Conservation (phyloP, 2,113 vertebrate species). For the Limnothrissa miodon region DNA sequence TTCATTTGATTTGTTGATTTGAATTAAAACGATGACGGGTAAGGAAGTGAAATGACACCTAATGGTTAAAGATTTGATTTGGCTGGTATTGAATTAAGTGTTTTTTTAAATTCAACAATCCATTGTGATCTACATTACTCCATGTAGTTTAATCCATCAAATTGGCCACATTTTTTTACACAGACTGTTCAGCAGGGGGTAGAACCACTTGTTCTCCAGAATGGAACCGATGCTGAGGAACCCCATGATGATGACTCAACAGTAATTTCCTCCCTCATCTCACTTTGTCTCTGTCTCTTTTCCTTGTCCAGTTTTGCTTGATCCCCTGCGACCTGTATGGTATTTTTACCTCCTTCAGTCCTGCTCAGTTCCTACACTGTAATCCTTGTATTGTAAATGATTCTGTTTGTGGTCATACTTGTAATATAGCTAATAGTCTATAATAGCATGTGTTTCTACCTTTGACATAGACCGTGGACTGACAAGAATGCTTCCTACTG, state of each 20-base stretch:
- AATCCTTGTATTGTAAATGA: neutral
- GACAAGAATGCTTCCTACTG: neutral
- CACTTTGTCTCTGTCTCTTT: constrained; percentile 3
- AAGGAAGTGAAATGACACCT: neutral
- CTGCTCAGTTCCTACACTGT: neutral
- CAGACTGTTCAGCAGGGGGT: constrained; percentile 63
- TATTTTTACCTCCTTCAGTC: neutral
- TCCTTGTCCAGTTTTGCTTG: neutral
- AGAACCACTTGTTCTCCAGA: constrained; percentile 54
- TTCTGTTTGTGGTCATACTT: neutral
- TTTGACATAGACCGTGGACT: neutral
- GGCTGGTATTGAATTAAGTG: neutral
- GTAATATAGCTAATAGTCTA: neutral
- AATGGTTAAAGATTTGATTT: neutral
- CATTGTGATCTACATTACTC: neutral
- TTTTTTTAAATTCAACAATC: neutral
- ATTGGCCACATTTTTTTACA: constrained; percentile 42
- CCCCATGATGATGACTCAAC: constrained; percentile 52
- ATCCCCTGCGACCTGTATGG: neutral
- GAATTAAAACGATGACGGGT: neutral
- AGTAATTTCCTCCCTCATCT: constrained; percentile 58
- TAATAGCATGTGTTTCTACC: neutral
- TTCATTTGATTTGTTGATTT: neutral
- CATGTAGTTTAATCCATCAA: neutral
- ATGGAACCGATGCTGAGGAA: constrained; percentile 54